Conservation (phyloP, 2,113 vertebrate genomes). For the Grallaria varia region DNA sequence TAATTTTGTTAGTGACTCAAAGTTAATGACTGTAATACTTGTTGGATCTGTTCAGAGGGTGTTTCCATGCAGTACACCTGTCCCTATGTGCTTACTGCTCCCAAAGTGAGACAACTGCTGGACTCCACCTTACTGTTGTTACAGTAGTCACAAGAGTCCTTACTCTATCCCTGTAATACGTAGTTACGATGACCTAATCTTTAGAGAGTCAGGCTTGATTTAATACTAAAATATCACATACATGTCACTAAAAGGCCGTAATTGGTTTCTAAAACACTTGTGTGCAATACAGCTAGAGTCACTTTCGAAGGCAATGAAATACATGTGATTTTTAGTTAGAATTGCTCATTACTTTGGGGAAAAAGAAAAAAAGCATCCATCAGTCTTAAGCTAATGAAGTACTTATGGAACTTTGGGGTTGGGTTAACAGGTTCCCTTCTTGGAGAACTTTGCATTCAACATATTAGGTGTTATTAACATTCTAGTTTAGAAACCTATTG, state of each 20-base stretch:
- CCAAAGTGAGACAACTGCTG: neutral
- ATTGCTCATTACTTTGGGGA: neutral
- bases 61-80: neutral
- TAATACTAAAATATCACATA: neutral
- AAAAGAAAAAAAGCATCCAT: no score
- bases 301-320: neutral
- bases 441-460: neutral
- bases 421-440: neutral
- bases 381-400: neutral
- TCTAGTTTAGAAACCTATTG: neutral
- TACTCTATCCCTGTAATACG: neutral
- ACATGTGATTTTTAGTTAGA: neutral
- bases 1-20: neutral
- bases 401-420: neutral
- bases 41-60: neutral
- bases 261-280: neutral
- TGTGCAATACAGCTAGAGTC: neutral
- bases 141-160: neutral
- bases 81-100: neutral
- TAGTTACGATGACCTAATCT: neutral
- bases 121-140: neutral
- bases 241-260: neutral
- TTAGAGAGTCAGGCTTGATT: neutral
- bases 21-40: no score
- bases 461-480: neutral